phyloP scores from a whole-genome alignment of 2,113 vertebrate species.

The Spilogale gracilis region DNA sequence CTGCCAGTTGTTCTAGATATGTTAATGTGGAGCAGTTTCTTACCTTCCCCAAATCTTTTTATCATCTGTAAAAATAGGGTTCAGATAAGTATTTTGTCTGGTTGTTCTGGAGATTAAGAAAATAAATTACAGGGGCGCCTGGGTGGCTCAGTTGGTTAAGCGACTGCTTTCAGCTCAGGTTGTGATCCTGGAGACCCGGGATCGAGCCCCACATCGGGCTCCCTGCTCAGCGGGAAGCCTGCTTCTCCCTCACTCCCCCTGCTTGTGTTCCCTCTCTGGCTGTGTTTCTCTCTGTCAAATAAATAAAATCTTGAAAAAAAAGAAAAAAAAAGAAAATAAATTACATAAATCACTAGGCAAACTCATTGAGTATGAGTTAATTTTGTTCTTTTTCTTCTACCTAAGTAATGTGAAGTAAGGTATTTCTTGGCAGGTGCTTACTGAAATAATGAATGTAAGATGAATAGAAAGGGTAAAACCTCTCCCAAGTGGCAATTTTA shows the following conservation, averaged over 20 bases:
- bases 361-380: not conserved
- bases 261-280: no score
- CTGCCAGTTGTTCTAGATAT: not conserved
- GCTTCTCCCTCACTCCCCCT: no score
- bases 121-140: not conserved
- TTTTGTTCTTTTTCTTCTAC: not conserved
- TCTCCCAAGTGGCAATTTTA: not conserved
- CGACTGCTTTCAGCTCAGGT: no score
- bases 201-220: no score
- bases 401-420: not conserved
- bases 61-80: not conserved
- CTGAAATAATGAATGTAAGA: not conserved
- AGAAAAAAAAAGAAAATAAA: not conserved
- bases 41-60: not conserved
- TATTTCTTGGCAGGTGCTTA: not conserved
- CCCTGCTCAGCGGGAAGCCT: no score
- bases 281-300: no score
- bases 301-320: no score
- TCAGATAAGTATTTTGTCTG: not conserved
- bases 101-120: not conserved
- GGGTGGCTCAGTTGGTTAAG: no score
- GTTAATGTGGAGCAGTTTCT: not conserved
- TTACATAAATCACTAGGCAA: not conserved
- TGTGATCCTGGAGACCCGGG: no score
- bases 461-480: not conserved